Base-by-base conservation (phyloP, 1,140 invertebrate species). In the Centruroides vittatus region DNA sequence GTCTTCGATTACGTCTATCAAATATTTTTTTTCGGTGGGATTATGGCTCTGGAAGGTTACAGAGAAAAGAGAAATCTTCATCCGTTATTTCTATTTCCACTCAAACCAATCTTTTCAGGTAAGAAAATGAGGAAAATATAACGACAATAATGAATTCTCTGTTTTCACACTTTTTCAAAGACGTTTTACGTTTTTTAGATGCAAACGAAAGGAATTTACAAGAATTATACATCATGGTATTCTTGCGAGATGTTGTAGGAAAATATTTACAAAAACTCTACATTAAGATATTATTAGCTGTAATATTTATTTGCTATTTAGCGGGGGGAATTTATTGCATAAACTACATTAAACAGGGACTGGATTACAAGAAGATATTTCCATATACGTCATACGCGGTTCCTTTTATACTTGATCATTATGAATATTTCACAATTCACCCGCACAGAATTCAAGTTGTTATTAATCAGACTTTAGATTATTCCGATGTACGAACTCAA, bases 401-500 rank as follows among this genome's bases (percentile, higher is more conserved):
- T 13, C 80, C 81, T 59, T 93, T 91, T 71, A 93, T 92, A 70
- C 86, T 92, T 70, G 78, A 84, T 7, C 88, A 93, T 73, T 88
- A 92, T 69, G 78, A 81, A 60, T 93, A 89, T 73, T 93, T 89
- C 75, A 78, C 87, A 68, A 88, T 91, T 72, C 92, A 88, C 73
- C 89, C 89, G 1, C 92, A 92, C 69, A 81, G 86, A 67, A 86
- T 90, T 73, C 73, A 93, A 86, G 88, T 96, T 3, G 82, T 94
- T 1, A 80, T 95, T 35, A 82, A 79, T 48, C 89, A 90, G 1
- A 78, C 86, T 4, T 80, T 90, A 53, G 82, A 93, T 69, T 92
- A 94, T 74, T 90, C 87, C 10, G 83, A 92, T 70, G 82, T 83
- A 3, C 69, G 76, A 51, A 79, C 8, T 36, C 51, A 53, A 8